Conservation (phyloP, 2,113 vertebrate species). For the Amia ocellicauda region DNA sequence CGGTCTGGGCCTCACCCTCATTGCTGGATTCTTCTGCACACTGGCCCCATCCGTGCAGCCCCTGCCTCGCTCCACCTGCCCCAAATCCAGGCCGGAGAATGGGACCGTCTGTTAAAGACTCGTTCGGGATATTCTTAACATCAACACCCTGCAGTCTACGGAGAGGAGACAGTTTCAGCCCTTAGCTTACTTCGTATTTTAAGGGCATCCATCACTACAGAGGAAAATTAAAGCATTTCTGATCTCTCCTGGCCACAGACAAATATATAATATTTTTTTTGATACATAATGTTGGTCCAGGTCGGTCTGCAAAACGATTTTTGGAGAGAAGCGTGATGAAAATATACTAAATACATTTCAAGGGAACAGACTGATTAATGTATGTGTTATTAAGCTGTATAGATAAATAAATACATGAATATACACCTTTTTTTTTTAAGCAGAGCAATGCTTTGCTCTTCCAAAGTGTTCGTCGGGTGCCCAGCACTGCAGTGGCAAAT, state of each 20-base stretch:
- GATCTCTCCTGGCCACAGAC: slow-evolving; percentile 39
- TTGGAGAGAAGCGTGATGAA: no score
- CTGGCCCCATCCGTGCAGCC: slow-evolving; percentile 95
- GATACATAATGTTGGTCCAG: no score
- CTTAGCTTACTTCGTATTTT: neutral
- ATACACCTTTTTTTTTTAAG: no score
- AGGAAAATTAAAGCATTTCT: slow-evolving; percentile 29
- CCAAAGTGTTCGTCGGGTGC: no score
- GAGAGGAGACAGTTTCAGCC: neutral
- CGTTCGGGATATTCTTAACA: neutral
- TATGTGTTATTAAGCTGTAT: no score
- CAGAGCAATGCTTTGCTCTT: no score
- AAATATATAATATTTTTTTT: slow-evolving; percentile 17
- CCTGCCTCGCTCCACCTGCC: slow-evolving; percentile 89
- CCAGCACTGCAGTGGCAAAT: no score
- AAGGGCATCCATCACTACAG: neutral
- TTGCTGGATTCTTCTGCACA: slow-evolving; percentile 96
- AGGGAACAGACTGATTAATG: no score
- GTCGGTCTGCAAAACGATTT: no score
- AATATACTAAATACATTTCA: no score
- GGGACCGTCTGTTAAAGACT: slow-evolving; percentile 90
- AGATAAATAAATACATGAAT: no score
- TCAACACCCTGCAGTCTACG: neutral
- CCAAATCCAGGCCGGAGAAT: slow-evolving; percentile 94
- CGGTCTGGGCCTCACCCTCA: slow-evolving; percentile 90